These are phyloP conservation scores for Phlogophora meticulosa DNA, from an alignment of 2,888 invertebrate genomes.

Conservation along the genomic window DNA sequence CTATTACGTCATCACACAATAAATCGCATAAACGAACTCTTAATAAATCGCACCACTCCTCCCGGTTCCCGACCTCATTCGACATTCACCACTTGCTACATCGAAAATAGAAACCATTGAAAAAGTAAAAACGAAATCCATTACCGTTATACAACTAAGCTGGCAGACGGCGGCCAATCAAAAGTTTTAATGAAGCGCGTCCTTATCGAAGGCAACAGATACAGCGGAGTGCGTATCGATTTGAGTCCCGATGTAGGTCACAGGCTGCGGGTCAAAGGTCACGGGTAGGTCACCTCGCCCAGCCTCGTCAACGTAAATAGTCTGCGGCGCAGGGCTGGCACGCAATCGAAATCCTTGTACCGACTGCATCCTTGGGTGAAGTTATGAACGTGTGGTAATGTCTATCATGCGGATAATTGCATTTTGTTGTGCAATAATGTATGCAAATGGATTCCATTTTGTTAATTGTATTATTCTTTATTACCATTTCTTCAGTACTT, in stretches of 20 bases:
- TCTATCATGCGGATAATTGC: conserved; percentile 10
- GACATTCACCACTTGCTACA: conserved; percentile 27
- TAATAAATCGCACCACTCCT: conserved; percentile 24
- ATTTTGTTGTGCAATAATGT: conserved; percentile 17
- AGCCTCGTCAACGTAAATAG: conserved; percentile 81
- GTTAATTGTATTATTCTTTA: no score
- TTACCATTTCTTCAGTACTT: no score
- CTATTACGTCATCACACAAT: conserved; percentile 43
- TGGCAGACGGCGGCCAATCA: conserved; percentile 69
- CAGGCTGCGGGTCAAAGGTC: conserved; percentile 92
- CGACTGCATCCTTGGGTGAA: conserved; percentile 39
- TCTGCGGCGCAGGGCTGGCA: conserved; percentile 72
- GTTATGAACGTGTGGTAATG: not conserved
- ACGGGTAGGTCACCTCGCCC: conserved; percentile 85
- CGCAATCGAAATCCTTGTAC: conserved; percentile 33
- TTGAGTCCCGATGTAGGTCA: conserved; percentile 88
- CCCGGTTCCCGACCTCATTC: conserved; percentile 33
- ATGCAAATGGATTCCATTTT: not conserved
- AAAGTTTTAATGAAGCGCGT: conserved; percentile 75
- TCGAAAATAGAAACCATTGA: conserved; percentile 31
- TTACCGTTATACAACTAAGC: conserved; percentile 66
- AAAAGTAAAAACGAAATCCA: conserved; percentile 61
- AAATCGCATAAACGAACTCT: conserved; percentile 16
- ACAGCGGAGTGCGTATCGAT: conserved; percentile 82
- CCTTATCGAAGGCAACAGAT: conserved; percentile 73